Evolutionary conservation across 2,888 invertebrate genomes (phyloP), one percentile per base, ranked within the genome.

Genomic region (Chloromyia formosa): DNA sequence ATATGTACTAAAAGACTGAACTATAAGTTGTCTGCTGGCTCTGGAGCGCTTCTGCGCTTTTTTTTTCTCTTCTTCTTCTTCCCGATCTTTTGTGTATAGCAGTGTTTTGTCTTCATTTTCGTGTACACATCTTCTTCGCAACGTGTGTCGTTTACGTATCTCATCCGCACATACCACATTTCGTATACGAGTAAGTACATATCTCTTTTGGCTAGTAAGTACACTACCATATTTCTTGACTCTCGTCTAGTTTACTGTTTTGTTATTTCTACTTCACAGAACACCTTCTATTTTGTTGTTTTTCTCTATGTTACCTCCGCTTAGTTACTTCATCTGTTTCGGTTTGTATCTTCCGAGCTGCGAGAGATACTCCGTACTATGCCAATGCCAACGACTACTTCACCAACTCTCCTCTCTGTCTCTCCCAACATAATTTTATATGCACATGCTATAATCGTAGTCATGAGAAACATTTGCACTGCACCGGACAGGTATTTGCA

Each of bases 391-490:
- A 35, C 27, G 3, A 4, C 27, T 4, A 35, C 27, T 35, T 35
- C 7, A 35, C 27, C 27, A 35, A 35, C 3, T 35, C 27, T 35
- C 27, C 27, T 35, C 27, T 35, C 27, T 35, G 2, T 35, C 27
- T 35, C 27, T 49, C 12, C 49, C 12, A 49, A 49, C 16, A 49
- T 49, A 49, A 49, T 49, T 49, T 49, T 49, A 49, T 49, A 49
- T 49, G 49, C 49, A 49, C 49, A 49, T 49, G 49, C 12, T 49
- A n/a, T 49, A 49, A 49, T 49, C 49, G 49, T n/a, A 49, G 49
- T 49, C 49, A 49, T 49, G 49, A 49, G 49, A 49, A 49, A 49
- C 49, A 49, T 49, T 49, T 49, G 49, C 49, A 49, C 49, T 49
- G 49, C 4, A 49, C 49, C 49, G 49, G 49, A 12, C 49, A 49